phyloP scores from a whole-genome alignment of 2,888 invertebrate species.

The Drosophila phalerata region DNA sequence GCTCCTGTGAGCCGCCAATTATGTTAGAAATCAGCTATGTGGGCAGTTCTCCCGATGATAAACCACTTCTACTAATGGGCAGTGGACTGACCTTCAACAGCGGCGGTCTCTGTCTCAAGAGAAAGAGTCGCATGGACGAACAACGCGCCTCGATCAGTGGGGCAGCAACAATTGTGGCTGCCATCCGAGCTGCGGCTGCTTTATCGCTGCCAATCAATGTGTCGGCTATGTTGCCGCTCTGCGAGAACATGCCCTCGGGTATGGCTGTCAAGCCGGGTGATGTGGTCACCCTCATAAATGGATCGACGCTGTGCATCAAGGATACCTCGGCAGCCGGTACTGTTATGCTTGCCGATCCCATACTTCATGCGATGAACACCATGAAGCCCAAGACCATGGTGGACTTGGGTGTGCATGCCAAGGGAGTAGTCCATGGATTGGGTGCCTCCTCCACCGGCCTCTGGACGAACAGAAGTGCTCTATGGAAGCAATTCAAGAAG shows the following conservation, averaged over 20 bases:
- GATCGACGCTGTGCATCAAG: conserved; percentile 85
- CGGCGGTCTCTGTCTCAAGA: conserved; percentile 81
- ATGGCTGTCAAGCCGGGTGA: conserved; percentile 87
- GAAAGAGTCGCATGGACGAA: conserved; percentile 65
- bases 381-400: conserved; percentile 87
- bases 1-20: conserved; percentile 87
- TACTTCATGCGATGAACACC: conserved; percentile 90
- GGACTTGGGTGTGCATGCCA: conserved; percentile 87
- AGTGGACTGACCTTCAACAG: conserved; percentile 87
- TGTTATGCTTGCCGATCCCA: conserved; percentile 91
- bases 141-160: conserved; percentile 88
- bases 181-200: conserved; percentile 86
- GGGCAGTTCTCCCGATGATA: conserved; percentile 84
- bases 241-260: conserved; percentile 87
- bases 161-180: conserved; percentile 87
- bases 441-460: conserved; percentile 87
- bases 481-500: conserved; percentile 87
- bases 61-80: conserved; percentile 87
- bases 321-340: conserved; percentile 90
- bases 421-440: conserved; percentile 86
- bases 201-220: conserved; percentile 87
- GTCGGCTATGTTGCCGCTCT: conserved; percentile 84
- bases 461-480: conserved; percentile 86
- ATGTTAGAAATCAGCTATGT: conserved; percentile 87
- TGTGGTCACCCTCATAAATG: conserved; percentile 86